These are phyloP conservation scores for Coelopa pilipes DNA, from an alignment of 2,888 invertebrate species.

Conservation along the genomic window DNA sequence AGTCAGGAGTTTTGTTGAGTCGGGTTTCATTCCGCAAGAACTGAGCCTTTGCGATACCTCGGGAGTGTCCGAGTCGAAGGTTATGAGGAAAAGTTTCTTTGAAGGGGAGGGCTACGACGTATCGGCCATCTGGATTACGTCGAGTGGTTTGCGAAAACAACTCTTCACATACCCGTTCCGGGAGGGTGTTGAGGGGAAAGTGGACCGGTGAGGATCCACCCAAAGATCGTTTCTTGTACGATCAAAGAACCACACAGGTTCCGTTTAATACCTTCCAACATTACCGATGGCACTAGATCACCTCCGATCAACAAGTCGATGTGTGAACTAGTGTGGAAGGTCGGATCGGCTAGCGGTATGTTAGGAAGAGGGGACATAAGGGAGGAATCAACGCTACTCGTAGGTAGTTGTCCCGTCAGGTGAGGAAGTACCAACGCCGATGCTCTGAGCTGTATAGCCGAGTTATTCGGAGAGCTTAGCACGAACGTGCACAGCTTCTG, in stretches of 20 bases:
- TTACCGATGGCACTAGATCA: background rate
- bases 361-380: background rate
- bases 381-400: background rate
- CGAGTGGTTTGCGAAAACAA: background rate
- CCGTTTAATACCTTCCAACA: constrained; percentile 18
- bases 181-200: background rate
- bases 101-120: constrained; percentile 5
- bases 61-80: background rate
- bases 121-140: background rate
- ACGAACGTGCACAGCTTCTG: constrained; percentile 22
- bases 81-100: background rate
- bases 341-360: background rate
- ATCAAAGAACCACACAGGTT: constrained; percentile 21
- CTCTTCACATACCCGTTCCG: background rate
- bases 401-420: constrained; percentile 4
- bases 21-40: too few relatives aligned
- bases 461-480: background rate
- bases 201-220: constrained; percentile 41
- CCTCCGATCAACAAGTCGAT: constrained; percentile 10
- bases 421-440: constrained; percentile 15
- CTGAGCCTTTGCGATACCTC: constrained; percentile 12
- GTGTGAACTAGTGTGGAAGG: constrained; percentile 20
- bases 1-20: too few relatives aligned
- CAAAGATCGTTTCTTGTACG: constrained; percentile 37
- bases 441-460: constrained; percentile 6